phyloP scores from a whole-genome alignment of 1,140 invertebrate genomes.

The Drosophila murphyi region DNA sequence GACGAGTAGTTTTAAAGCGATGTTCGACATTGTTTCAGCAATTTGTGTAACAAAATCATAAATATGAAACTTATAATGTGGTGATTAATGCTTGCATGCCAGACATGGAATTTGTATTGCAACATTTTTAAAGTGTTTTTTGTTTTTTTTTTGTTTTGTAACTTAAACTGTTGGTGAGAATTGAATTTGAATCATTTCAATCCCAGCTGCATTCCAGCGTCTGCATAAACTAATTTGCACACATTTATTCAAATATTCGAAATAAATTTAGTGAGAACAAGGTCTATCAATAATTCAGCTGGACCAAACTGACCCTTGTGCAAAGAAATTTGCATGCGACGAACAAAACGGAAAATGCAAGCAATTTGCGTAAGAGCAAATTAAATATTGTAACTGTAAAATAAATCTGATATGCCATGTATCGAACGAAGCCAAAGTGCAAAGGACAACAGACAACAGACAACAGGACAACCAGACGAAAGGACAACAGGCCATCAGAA shows the following conservation, averaged over 20 bases:
- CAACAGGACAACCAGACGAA: constrained; percentile 28
- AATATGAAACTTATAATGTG: constrained; percentile 32
- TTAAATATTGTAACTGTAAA: constrained; percentile 75
- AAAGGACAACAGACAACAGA: constrained; percentile 39
- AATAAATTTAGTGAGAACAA: constrained; percentile 47
- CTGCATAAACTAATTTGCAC: constrained; percentile 37
- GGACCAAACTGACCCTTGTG: constrained; percentile 2
- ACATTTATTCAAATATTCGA: constrained; percentile 39
- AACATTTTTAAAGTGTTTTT: not conserved
- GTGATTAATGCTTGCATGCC: constrained; percentile 5
- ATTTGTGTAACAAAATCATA: constrained; percentile 33
- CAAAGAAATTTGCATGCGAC: constrained; percentile 46
- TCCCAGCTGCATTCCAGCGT: constrained; percentile 23
- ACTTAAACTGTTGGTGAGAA: not conserved
- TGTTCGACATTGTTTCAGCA: constrained; percentile 16
- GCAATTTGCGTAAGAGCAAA: constrained; percentile 75
- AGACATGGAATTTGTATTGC: not conserved
- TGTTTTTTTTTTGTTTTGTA: not conserved
- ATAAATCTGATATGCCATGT: constrained; percentile 68
- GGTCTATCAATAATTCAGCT: constrained; percentile 28
- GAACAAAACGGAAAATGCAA: constrained; percentile 57
- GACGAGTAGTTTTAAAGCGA: not conserved
- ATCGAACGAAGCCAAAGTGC: constrained; percentile 47
- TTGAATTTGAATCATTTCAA: not conserved
- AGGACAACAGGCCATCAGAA: constrained; percentile 8